Evolutionary conservation across 2,113 vertebrate genomes (phyloP), one percentile per base, ranked within the genome.

Genomic region (Fulica atra): DNA sequence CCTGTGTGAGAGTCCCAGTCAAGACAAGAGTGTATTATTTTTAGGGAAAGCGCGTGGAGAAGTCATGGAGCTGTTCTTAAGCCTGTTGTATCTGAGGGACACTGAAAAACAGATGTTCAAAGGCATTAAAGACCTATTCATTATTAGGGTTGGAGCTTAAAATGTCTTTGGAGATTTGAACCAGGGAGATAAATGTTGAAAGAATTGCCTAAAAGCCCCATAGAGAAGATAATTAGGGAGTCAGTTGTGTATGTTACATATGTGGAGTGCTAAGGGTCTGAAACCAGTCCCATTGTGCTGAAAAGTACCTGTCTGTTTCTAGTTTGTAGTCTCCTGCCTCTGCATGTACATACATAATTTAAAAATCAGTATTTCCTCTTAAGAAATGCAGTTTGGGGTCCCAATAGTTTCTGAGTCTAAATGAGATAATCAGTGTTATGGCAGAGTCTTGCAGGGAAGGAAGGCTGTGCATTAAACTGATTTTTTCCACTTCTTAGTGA

Each of bases 331-430:
- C 9, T 63, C 24, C 42, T 87, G 19, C 12, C 26, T 57, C 24
- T 63, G 31, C 0, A 0, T 1, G 0, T 54, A 44, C 16, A 46
- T 28, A 40, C 4, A 6, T 16, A 56, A 70, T 35, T 66, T 42
- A 48, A 51, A 74, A 74, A 56, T 50, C 26, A 54, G 3, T 33
- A 36, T 60, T 84, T 74, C 33, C 26, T 36, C 11, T 69, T 69
- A 18, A 2, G 24, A 86, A 79, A 51, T 40, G 28, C 35, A 86
- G 13, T 15, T 40, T 40, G 16, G 11, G 3, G 29, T 84, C 56
- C 9, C 33, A 63, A 40, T 31, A 56, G 31, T 79, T 86, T 74
- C 31, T 46, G 56, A 81, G 64, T 15, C 42, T 80, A 35, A 73
- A 48, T 16, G 7, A 51, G 6, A 12, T 1, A 5, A 6, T 59